Evolutionary conservation across 2,797 vertebrate genomes (phyloP), one percentile per base, ranked within the genome.

Genomic region (Phataginus tetradactyla): DNA sequence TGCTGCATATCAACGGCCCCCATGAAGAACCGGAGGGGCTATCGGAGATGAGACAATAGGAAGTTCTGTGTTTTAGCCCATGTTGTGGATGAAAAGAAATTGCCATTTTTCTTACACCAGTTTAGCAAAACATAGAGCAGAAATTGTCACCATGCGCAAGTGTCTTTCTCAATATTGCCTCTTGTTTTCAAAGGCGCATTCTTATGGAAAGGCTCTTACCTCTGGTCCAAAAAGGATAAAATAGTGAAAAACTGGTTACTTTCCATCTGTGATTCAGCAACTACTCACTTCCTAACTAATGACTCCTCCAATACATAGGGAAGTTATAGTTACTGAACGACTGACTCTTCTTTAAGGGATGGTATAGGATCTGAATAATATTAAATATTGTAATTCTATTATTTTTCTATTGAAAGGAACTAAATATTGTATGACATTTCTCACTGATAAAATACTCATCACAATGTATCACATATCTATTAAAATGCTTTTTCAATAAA

Each of bases 1-100:
- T 81, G 75, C 90, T 98, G 97, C 97, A 83, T 71, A 96, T 94
- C 94, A 97, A 96, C 90, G 85, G 95, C 37, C 93, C 86, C 89
- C 84, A 71, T 59, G 71, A 83, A 95, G 89, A 96, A 95, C 90
- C 12, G 10, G 7, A 90, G 91, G 71, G 75, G 59, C 57, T 85
- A n/a, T 91, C 79, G 77, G 74, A 96, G 72, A 90, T 90, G 91
- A 91, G 68, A 79, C 29, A 85, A 42, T 34, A n/a, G 53, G 72
- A 96, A 90, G 27, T 27, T 53, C 9, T 34, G 53, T 93, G 12
- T 59, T 93, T 96, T 27, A 86, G 57, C 4, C 63, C n/a, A 25
- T 72, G 97, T 94, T 88, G 8, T 92, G 91, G 94, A 72, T 95
- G 39, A 71, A 88, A 84, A 91, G 37, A 88, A 93, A 94, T 86